Base-by-base conservation (phyloP, 2,797 vertebrate genomes). In the Thunnus albacares region DNA sequence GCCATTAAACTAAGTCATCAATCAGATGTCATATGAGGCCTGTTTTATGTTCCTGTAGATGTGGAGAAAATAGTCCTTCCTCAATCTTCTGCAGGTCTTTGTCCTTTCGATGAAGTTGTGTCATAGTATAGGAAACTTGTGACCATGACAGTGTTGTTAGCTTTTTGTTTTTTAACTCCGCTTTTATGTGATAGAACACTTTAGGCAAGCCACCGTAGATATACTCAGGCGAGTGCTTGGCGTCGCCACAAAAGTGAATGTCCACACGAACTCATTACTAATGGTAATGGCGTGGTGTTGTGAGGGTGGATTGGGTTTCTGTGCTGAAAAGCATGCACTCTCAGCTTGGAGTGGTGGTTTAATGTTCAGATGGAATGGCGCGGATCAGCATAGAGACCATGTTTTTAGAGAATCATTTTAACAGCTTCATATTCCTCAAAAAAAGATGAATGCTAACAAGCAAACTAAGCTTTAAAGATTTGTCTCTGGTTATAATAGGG, bases 221-320 rank as follows among this genome's bases (percentile, higher is more conserved):
- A 15, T 28, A 70, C 47, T 59, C 8, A 22, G 28, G 35, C n/a
- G n/a, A 85, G 77, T 57, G 22, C 76, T 84, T 63, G 11, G 38
- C 12, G 20, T 56, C 59, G 64, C 73, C 56, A 45, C 59, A 38
- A 53, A 79, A 76, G 68, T 65, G 62, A 53, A 81, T 47, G 65
- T 60, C 70, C 62, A 79, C 80, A 65, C 49, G 67, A 77, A 82
- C 60, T 82, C 78, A 79, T 85, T 80, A 76, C 77, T 73, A 3
- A 69, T 51, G 14, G 47, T 87, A 83, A 79, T 80, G 79, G 62
- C 52, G 57, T 53, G 61, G 53, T 73, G 70, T 73, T 79, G 63
- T 69, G 81, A 79, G 43, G 71, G 61, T 53, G 68, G 84, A 57
- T 82, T 71, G 71, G n/a, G 63, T 85, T 85, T 68, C 70, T 77